A percentile compares a stretch with the other conserved stretches of the same genome.
Conservation (phyloP, 2,797 vertebrate species). For the Dendrocincla tyrannina region DNA sequence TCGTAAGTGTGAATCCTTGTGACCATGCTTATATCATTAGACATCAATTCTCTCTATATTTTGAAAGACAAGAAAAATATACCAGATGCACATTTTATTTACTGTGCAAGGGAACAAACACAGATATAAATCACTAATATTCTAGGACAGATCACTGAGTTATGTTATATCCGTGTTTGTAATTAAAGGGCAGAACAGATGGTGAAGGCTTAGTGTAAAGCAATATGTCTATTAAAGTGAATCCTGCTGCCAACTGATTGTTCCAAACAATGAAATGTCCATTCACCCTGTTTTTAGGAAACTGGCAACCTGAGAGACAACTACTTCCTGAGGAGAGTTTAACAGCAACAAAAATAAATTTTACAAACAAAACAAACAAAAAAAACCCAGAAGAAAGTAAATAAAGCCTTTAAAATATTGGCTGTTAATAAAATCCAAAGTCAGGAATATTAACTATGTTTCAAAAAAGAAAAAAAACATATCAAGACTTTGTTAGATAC, state of each 20-base stretch:
- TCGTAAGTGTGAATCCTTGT: background rate
- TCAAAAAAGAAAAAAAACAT: background rate
- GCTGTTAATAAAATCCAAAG: accelerated
- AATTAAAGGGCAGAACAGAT: conserved; percentile 59
- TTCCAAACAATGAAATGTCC: background rate
- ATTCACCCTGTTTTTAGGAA: background rate
- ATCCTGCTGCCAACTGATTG: background rate
- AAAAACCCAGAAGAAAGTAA: background rate
- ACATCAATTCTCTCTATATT: background rate
- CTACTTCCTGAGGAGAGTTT: background rate
- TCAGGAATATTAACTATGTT: background rate
- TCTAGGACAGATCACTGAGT: background rate
- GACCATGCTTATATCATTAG: background rate
- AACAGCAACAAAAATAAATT: background rate
- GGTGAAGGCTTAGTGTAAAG: conserved; percentile 6
- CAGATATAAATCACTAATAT: background rate
- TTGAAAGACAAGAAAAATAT: background rate
- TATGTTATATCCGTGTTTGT: background rate
- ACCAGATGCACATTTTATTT: background rate
- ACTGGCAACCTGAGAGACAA: background rate
- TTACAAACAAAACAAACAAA: background rate
- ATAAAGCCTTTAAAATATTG: accelerated
- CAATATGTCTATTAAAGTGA: conserved; percentile 35
- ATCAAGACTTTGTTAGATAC: background rate
- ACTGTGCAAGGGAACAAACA: background rate